Percentiles rank a stretch among this genome's conserved stretches.
phyloP scores from a whole-genome alignment of 2,113 vertebrate genomes.

The Irena cyanogastra region DNA sequence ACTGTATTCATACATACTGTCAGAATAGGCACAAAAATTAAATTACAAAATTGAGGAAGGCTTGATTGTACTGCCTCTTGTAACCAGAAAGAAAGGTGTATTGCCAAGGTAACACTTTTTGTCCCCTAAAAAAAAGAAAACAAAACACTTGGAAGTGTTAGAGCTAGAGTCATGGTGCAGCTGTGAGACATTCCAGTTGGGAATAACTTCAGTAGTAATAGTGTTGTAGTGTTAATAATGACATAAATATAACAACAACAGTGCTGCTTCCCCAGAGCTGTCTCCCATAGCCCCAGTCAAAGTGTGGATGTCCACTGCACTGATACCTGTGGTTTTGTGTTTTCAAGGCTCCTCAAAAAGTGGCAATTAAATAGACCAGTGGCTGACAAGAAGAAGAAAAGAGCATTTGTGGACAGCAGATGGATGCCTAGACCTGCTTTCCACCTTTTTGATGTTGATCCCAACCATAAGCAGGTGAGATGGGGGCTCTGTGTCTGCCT shows the following conservation, averaged over 20 bases:
- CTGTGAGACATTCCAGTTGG: background rate
- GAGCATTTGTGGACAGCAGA: background rate
- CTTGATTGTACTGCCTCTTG: background rate
- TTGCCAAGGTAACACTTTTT: background rate
- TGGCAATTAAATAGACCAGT: background rate
- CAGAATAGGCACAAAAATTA: background rate
- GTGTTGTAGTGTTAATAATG: background rate
- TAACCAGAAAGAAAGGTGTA: background rate
- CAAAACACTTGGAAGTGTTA: background rate
- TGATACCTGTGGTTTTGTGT: background rate
- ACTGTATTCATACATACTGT: background rate
- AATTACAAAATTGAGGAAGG: background rate
- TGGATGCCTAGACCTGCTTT: background rate
- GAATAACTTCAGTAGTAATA: background rate
- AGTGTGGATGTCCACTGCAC: background rate
- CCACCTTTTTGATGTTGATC: background rate
- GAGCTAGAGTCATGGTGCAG: background rate
- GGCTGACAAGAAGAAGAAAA: constrained; percentile 16
- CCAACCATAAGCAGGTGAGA: constrained; percentile 33
- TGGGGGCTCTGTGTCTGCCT: background rate
- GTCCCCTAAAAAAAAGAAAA: background rate
- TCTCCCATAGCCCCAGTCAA: background rate
- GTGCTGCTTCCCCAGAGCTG: background rate
- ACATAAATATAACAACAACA: background rate
- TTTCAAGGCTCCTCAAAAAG: constrained; percentile 39